Conservation (phyloP, 2,113 vertebrate species). For the Emydocephalus ijimae region DNA sequence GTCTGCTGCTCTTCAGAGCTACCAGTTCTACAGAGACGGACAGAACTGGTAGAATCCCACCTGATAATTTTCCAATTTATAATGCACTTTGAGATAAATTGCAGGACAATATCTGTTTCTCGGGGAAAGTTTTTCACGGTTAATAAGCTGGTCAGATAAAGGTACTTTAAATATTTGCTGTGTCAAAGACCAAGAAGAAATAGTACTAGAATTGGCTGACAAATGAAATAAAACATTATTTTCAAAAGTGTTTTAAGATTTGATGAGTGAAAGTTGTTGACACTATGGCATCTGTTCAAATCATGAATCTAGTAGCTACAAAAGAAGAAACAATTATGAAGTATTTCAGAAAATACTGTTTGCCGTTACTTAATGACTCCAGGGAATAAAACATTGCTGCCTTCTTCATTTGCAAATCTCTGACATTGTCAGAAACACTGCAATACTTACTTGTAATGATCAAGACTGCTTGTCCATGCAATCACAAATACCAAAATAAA, state of each 20-base stretch:
- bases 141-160: slow-evolving; percentile 54
- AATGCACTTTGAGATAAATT: slow-evolving; percentile 55
- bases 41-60: too few relatives aligned
- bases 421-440: neutral
- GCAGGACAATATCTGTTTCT: slow-evolving; percentile 51
- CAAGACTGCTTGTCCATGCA: neutral
- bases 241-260: slow-evolving; percentile 34
- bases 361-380: neutral
- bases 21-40: too few relatives aligned
- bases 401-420: neutral
- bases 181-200: slow-evolving; percentile 49
- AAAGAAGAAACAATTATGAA: neutral
- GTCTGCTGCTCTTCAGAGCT: too few relatives aligned
- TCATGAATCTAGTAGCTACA: neutral
- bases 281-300: slow-evolving; percentile 19
- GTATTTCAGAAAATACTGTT: neutral
- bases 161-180: slow-evolving; percentile 57
- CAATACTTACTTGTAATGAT: neutral
- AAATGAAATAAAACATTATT: slow-evolving; percentile 40
- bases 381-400: neutral
- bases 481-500: neutral
- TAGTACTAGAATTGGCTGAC: slow-evolving; percentile 39
- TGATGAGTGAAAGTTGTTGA: slow-evolving; percentile 25
- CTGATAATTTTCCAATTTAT: slow-evolving; percentile 36
- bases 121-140: slow-evolving; percentile 53